Evolutionary conservation across 2,888 invertebrate species (phyloP), one percentile per base, ranked within the genome.

Genomic region (Acanthosoma haemorrhoidale): DNA sequence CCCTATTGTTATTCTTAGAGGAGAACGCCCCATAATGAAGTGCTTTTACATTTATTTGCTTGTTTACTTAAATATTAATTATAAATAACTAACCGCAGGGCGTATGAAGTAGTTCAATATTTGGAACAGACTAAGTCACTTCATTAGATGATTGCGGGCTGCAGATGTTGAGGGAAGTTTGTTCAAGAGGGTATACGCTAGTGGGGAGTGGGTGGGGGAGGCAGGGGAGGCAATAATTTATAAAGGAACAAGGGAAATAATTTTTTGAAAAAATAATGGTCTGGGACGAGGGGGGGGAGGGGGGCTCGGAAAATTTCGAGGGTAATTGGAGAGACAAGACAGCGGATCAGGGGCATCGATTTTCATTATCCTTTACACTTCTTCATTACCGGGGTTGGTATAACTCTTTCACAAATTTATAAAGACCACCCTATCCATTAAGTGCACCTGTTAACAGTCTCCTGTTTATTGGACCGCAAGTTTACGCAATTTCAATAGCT

Each of bases 201-300:
- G 21, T 4, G 18, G 21, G 18, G 43, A 21, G 18, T 21, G 43
- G 11, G 8, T 9, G 21, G 32, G 5, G 32, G 21, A 8, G 18
- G 41, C 1, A 21, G 18, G n/a, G 9, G 21, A 13, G 43, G 43
- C 43, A 43, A 43, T 43, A 43, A 43, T 43, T 43, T 43, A 43
- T 43, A 43, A 43, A 43, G 21, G 43, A 21, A 43, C 18, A 21
- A 21, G 21, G 43, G 21, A 43, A 43, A 43, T 43, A 43, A 43
- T 43, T 43, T n/a, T n/a, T 21, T 43, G 43, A 43, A 43, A 43
- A 43, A 43, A 43, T 43, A 43, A 43, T 43, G 43, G 43, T n/a
- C n/a, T n/a, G n/a, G 43, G 21, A 43, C 11, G 21, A 43, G 8
- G 11, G 15, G 13, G 21, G 41, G 43, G 43, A 13, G 9, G 41